A percentile compares a stretch with the other conserved stretches of the same genome.
phyloP scores from a whole-genome alignment of 2,888 invertebrate species.

The Odontocerum albicorne region DNA sequence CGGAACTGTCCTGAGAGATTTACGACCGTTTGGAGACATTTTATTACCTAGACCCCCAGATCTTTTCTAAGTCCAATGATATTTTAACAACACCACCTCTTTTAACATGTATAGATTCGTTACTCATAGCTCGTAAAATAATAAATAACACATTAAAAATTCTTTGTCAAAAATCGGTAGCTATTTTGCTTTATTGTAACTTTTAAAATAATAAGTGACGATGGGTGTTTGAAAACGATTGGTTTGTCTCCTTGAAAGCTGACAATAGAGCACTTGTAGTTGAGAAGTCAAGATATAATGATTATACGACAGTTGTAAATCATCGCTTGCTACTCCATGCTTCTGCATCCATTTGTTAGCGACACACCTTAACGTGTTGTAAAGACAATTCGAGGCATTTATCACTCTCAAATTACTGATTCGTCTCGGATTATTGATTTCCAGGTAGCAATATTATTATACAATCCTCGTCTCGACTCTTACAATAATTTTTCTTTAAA shows the following conservation, averaged over 20 bases:
- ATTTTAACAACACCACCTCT: slow-evolving; percentile 23
- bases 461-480: slow-evolving; percentile 12
- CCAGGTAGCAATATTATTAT: slow-evolving; percentile 27
- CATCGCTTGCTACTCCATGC: slow-evolving; percentile 18
- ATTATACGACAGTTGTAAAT: slow-evolving; percentile 28
- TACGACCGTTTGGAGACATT: slow-evolving; percentile 22
- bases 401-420: slow-evolving; percentile 25
- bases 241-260: slow-evolving; percentile 14
- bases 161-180: slow-evolving; percentile 29
- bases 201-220: slow-evolving; percentile 24
- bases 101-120: slow-evolving; percentile 16
- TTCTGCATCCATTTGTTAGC: slow-evolving; percentile 16
- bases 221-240: slow-evolving; percentile 19
- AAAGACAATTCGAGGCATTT: slow-evolving; percentile 20
- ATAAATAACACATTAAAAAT: slow-evolving; percentile 33
- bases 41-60: slow-evolving; percentile 20
- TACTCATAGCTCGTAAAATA: slow-evolving; percentile 27
- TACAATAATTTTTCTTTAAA: slow-evolving; percentile 6
- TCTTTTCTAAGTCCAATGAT: slow-evolving; percentile 13
- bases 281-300: slow-evolving; percentile 17
- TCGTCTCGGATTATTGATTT: slow-evolving; percentile 33
- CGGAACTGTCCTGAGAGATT: slow-evolving; percentile 29
- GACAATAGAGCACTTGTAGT: slow-evolving; percentile 18
- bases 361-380: slow-evolving; percentile 5
- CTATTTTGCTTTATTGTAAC: slow-evolving; percentile 17